Percentiles rank a stretch among this genome's conserved stretches.
These are phyloP conservation scores for Pseudonaja textilis DNA, from an alignment of 2,113 vertebrate genomes.

Conservation along the genomic window DNA sequence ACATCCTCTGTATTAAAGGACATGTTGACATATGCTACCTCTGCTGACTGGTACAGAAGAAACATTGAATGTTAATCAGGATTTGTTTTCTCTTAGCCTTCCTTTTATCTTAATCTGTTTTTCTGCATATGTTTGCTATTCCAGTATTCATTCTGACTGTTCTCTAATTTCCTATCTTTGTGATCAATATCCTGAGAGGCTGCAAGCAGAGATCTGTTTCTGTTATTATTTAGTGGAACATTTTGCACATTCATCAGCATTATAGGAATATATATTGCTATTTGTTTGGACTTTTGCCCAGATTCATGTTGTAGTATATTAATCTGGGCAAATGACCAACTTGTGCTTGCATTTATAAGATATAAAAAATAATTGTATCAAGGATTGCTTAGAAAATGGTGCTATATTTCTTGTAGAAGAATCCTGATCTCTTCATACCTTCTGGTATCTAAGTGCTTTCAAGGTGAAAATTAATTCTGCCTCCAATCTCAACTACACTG, in stretches of 20 bases:
- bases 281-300: background rate
- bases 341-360: background rate
- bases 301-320: background rate
- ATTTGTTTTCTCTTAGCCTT: background rate
- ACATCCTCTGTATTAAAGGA: background rate
- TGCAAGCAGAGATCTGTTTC: background rate
- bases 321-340: background rate
- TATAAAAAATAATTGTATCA: background rate
- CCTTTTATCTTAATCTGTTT: background rate
- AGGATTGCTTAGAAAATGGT: slow-evolving; percentile 1
- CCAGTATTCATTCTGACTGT: background rate
- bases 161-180: background rate
- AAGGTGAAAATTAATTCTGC: background rate
- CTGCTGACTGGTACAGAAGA: background rate
- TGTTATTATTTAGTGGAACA: background rate
- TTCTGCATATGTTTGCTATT: background rate
- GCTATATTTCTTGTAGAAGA: background rate
- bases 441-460: background rate
- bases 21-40: background rate
- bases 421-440: slow-evolving; percentile 3
- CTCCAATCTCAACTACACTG: background rate
- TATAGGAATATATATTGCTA: background rate
- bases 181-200: background rate
- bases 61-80: background rate
- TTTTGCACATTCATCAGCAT: background rate